These are phyloP conservation scores for Pitangus sulphuratus DNA, from an alignment of 2,797 vertebrate species.

Conservation along the genomic window DNA sequence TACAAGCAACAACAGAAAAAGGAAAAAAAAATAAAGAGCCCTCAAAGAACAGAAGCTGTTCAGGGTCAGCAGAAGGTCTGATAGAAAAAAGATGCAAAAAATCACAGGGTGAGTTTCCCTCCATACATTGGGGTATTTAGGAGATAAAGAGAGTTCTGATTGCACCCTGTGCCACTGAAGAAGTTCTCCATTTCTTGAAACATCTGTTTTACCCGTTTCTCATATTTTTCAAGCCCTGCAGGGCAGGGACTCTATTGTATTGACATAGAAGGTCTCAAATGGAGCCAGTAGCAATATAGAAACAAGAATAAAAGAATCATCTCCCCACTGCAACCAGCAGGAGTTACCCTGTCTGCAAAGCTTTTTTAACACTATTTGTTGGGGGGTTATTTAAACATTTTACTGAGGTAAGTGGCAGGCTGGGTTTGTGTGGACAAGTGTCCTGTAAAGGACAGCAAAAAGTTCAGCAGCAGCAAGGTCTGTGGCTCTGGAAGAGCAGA, in stretches of 20 bases:
- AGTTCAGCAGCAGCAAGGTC: not conserved
- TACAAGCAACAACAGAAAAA: slow-evolving; percentile 18
- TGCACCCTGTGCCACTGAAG: not conserved
- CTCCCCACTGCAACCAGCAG: not conserved
- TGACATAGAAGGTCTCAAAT: not conserved
- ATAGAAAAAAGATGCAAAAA: not conserved
- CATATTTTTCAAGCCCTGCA: not conserved
- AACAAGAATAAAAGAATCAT: not conserved
- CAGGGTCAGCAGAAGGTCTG: slow-evolving; percentile 53
- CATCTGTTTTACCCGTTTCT: slow-evolving; percentile 10
- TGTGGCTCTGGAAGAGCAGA: fast-evolving
- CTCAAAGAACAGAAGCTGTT: slow-evolving; percentile 44
- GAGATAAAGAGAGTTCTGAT: not conserved
- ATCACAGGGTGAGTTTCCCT: not conserved
- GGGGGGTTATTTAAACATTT: not conserved
- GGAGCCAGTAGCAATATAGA: not conserved
- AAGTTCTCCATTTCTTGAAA: not conserved
- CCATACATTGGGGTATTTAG: not conserved
- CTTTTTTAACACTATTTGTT: not conserved
- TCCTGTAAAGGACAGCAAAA: not conserved
- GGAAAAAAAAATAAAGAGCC: not conserved
- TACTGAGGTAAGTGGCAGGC: not conserved
- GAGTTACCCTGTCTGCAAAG: not conserved
- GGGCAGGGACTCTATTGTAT: not conserved
- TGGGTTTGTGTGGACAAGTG: not conserved